Base-by-base conservation (phyloP, 2,113 vertebrate species). In the Hyaena hyaena region DNA sequence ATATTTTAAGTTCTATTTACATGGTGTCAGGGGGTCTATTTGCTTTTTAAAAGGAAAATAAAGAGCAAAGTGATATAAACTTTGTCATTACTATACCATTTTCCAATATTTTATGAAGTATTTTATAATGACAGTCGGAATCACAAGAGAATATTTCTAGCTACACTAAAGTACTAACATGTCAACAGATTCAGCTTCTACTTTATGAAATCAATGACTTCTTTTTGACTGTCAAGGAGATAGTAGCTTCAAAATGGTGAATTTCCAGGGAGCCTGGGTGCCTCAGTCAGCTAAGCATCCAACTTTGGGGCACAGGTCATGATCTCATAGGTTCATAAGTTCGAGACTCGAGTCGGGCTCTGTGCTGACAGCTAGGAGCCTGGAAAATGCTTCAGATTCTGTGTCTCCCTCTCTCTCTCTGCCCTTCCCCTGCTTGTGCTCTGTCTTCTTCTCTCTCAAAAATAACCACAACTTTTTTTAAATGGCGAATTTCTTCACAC, bases 141-240 rank as follows among this genome's bases (percentile, higher is more conserved):
- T 81, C 50, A 87, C 12, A 74, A 53, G 16, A 69, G 31, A 33
- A 26, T 50, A 88, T 71, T 86, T 45, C 43, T 82, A 71, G 43
- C 16, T 87, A 6, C 76, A 90, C 55, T 43, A 3, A 88, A 80
- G 16, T 5, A 0, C 9, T 79, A 61, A 55, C 73, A 84, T 31
- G 48, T 61, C 48, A 91, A 82, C 1, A 94, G 14, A 33, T 16
- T 53, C 35, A 53, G 14, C 28, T 63, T 69, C 65, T 88, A 80
- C 31, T 74, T 76, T 82, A 65, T 65, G 50, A 97, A 97, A 71
- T 80, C 10, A n/a, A 15, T 85, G 48, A 43, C 23, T 94, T 90
- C 39, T 43, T 92, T 55, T 94, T 43, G 31, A 80, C 71, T 85
- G 9, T 12, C 10, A 31, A 91, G 61, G n/a, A 90, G 55, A 77